Evolutionary conservation across 2,113 vertebrate species (phyloP).

Genomic region (Felis catus): DNA sequence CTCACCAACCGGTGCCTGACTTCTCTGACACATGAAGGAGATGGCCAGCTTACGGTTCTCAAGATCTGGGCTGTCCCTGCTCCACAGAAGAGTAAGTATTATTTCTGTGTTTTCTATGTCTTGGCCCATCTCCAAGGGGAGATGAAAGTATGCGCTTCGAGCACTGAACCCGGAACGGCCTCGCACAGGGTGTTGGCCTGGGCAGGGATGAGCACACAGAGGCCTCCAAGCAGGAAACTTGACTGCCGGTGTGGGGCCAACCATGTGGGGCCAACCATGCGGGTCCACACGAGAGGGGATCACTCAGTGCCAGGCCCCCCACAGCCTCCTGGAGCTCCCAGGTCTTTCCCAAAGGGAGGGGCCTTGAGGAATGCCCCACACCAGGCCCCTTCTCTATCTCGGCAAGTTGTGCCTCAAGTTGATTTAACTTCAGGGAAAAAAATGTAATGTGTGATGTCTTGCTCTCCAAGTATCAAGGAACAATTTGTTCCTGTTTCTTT

Average conservation of each 20-base stretch:
- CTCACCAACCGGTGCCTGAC: neutral
- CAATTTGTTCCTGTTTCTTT: constrained; percentile 60
- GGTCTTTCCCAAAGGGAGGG: neutral
- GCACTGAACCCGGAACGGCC: neutral
- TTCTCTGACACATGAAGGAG: neutral
- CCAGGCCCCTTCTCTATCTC: neutral
- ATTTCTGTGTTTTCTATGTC: neutral
- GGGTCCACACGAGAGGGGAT: neutral
- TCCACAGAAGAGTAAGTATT: neutral
- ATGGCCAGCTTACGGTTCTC: neutral
- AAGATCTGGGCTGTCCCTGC: neutral
- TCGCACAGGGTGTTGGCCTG: accelerated
- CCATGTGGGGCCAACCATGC: accelerated
- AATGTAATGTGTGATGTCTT: constrained; percentile 11
- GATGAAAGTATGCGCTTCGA: accelerated
- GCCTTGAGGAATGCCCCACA: neutral
- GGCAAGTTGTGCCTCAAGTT: neutral
- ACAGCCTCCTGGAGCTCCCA: no score
- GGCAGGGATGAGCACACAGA: neutral
- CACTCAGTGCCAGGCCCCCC: neutral
- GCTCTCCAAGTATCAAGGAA: constrained; percentile 53
- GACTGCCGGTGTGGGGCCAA: neutral
- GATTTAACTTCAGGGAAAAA: constrained; percentile 29
- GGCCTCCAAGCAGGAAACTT: neutral
- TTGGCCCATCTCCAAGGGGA: neutral